These are phyloP conservation scores for Siphamia tubifer DNA, from an alignment of 2,113 vertebrate species.

Conservation along the genomic window DNA sequence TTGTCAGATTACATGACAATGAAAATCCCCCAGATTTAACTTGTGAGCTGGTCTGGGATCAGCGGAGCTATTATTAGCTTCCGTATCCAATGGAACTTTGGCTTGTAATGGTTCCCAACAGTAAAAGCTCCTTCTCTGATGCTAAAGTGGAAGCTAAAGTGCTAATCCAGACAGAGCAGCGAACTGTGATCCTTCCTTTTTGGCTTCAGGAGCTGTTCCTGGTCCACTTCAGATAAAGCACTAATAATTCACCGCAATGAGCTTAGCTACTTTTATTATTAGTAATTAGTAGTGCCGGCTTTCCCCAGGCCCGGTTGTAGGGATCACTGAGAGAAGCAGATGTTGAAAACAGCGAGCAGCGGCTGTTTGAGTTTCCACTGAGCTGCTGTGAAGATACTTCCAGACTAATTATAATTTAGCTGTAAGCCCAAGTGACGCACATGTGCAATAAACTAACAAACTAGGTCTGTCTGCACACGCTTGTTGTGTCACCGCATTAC, in stretches of 20 bases:
- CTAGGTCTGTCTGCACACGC: conserved; percentile 62
- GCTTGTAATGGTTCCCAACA: conserved; percentile 30
- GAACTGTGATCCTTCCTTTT: conserved; percentile 65
- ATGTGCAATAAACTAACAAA: conserved; percentile 73
- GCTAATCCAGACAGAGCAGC: conserved; percentile 51
- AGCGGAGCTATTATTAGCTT: not conserved
- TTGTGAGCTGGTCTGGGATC: conserved; percentile 2
- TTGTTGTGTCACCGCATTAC: conserved; percentile 48
- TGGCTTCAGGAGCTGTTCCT: conserved; percentile 81
- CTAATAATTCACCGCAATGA: conserved; percentile 92
- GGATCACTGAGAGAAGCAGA: conserved; percentile 87
- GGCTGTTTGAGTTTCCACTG: conserved; percentile 77
- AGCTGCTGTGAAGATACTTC: conserved; percentile 65
- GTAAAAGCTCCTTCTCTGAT: not conserved
- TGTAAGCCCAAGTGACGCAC: conserved; percentile 75
- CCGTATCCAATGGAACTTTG: conserved; percentile 2
- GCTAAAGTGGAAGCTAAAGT: conserved; percentile 13
- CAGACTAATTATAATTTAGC: conserved; percentile 82
- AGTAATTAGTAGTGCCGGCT: conserved; percentile 88
- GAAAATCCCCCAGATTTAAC: conserved; percentile 29
- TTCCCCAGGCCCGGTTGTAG: conserved; percentile 73
- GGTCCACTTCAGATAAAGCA: conserved; percentile 83
- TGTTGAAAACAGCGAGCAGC: conserved; percentile 82
- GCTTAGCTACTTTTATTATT: conserved; percentile 89
- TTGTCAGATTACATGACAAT: conserved; percentile 20